Evolutionary conservation across 2,888 invertebrate genomes (phyloP), one percentile per base, ranked within the genome.

Genomic region (Brachyopa scutellaris): DNA sequence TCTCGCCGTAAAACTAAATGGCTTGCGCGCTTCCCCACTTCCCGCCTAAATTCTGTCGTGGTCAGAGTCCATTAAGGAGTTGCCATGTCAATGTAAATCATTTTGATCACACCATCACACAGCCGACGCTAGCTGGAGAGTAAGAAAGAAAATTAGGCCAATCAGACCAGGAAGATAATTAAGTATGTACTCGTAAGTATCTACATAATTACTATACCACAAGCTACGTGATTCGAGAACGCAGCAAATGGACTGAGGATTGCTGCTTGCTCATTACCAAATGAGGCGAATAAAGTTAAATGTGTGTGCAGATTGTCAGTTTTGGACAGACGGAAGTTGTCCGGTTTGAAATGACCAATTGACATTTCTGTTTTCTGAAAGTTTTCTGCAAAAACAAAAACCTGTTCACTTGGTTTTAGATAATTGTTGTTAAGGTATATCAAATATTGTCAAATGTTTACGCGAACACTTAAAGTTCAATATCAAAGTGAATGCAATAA

Each of bases 141-240:
- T 23, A 6, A 15, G 26, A 36, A 19, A 15, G n/a, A 53, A 62
- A 73, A 62, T 64, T 64, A 55, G 62, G 45, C 19, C 47, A 73
- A 73, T 64, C 45, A 17, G 42, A 23, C 53, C 26, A 19, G 23
- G 33, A 62, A 62, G 62, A 33, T 23, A n/a, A n/a, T n/a, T n/a
- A n/a, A n/a, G n/a, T n/a, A n/a, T n/a, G n/a, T n/a, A 42, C 42
- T 42, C 36, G 0, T 29, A 55, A 57, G 21, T 21, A 59, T 40
- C 59, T 31, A n/a, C 31, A 72, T 61, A n/a, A n/a, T n/a, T n/a
- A n/a, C n/a, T n/a, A n/a, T 53, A 61, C 38, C 13, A 17, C 15
- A 15, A 38, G 36, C 36, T 13, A 8, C 33, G 13, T 49, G 17
- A 38, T 51, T 49, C n/a, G 5, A 38, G 38, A 64, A 38, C 26